Evolutionary conservation across 2,113 vertebrate genomes (phyloP), one percentile per base, ranked within the genome.

Genomic region (Scartelaos histophorus): DNA sequence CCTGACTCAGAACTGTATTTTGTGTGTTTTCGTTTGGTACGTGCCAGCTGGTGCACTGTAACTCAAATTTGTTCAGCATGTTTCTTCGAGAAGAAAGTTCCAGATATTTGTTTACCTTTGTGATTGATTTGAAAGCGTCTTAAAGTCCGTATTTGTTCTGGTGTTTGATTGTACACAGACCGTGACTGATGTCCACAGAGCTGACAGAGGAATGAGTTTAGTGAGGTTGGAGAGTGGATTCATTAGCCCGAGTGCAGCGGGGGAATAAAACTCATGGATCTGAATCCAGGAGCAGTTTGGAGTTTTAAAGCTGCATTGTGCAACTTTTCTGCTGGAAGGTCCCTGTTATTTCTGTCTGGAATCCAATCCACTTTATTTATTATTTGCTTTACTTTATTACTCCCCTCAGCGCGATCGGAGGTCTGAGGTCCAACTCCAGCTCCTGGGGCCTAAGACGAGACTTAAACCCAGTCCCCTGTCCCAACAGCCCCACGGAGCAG

Each of bases 71-170:
- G 78, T 58, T 47, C 69, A 80, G 75, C 62, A 78, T 82, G 73
- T 69, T 78, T 22, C 66, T 70, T 29, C 64, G 62, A 21, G 54
- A 78, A 66, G 72, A 16, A 66, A 82, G 79, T 89, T 91, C 85
- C 88, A 34, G 73, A 45, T 79, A 67, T 88, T 89, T 93, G 87
- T 90, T 89, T 91, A 87, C 69, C 61, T 76, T 67, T 80, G 71
- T 80, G 88, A 85, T 88, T 83, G 57, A 66, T 86, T 80, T 75
- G 75, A 87, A 77, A 43, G 38, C 4, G 38, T 43, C 38, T 43
- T 65, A 67, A 84, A 15, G 68, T 61, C 51, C 68, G 0, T 0
- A 43, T 67, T 78, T 67, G 60, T 82, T 58, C 46, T 56, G 67
- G 65, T 51, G 81, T 82, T 82, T 78, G 68, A 82, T 79, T 77